A percentile compares a stretch with the other conserved stretches of the same genome.
These are phyloP conservation scores for Zygogramma bicolorata DNA, from an alignment of 2,888 invertebrate genomes.

Conservation along the genomic window DNA sequence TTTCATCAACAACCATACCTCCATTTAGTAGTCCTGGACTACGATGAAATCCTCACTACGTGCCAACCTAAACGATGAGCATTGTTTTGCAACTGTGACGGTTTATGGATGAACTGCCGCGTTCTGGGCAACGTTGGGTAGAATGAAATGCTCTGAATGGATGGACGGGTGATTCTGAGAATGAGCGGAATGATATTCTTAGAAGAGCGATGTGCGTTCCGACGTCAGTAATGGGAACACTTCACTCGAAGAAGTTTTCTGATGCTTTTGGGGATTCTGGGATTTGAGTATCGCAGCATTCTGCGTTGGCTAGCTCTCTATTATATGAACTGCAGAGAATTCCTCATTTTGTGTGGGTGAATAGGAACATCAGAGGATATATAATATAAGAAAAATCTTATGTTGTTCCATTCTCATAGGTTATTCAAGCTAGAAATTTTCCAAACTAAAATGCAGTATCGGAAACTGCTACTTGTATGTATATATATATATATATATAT, in stretches of 20 bases:
- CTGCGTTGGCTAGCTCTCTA: neutral
- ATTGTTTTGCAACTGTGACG: slow-evolving; percentile 44
- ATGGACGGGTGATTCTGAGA: neutral
- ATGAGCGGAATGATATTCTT: neutral
- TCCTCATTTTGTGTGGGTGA: no score
- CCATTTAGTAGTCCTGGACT: slow-evolving; percentile 55
- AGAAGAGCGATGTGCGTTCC: neutral
- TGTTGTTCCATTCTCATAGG: no score
- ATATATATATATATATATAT: no score
- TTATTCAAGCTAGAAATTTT: no score
- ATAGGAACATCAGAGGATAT: no score
- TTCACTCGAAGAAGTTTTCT: neutral
- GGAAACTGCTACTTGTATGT: no score
- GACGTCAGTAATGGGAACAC: neutral
- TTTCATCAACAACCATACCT: no score
- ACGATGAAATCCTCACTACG: slow-evolving; percentile 49
- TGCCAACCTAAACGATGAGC: slow-evolving; percentile 37
- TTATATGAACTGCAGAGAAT: no score
- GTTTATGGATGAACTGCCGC: slow-evolving; percentile 37
- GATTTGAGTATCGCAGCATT: neutral
- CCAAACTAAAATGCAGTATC: no score
- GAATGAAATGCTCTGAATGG: neutral
- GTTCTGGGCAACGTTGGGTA: neutral
- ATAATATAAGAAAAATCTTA: no score
- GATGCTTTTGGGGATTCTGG: neutral